Base-by-base conservation (phyloP, 2,797 vertebrate genomes). In the Babyrousa celebensis region DNA sequence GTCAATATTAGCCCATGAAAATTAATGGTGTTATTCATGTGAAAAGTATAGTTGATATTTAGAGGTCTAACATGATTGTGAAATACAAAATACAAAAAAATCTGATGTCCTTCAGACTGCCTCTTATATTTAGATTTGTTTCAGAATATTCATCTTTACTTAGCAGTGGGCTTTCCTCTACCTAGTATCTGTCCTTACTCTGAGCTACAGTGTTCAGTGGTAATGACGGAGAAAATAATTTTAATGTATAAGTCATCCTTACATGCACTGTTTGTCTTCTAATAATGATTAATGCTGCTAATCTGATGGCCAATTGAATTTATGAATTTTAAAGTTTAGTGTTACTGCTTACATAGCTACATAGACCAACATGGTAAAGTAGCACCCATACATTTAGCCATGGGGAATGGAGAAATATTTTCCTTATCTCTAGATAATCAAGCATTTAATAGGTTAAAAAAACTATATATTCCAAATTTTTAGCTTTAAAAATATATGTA, bases 181-280 rank as follows among this genome's bases (percentile, higher is more conserved):
- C 62, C 58, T 63, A 80, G 52, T 94, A 71, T 82, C 48, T 6
- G 0, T 48, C 65, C 88, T 82, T 65, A 71, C 56, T 96, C 93
- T 52, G 63, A 96, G 93, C 8, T 95, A 87, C 63, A 89, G 43
- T 52, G n/a, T 52, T 86, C 91, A 88, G 32, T 7, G 0, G 0
- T 96, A 98, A 97, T n/a, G 63, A 97, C 23, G 83, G 79, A 96
- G 96, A 98, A 98, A 96, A 95, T 63, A 96, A 68, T 85, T 97
- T 58, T 29, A 94, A 32, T 86, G 25, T n/a, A 1, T 83, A 96
- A 97, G 17, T 16, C 52, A 94, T 43, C 71, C 93, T 91, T 60
- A 90, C 0, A 23, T 65, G 91, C 92, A 85, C 71, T 94, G 65
- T 94, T 98, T 98, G 56, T 94, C 77, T 98, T 95, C 89, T 97